Evolutionary conservation across 2,888 invertebrate species (phyloP).

Genomic region (Sialis fuliginosa): DNA sequence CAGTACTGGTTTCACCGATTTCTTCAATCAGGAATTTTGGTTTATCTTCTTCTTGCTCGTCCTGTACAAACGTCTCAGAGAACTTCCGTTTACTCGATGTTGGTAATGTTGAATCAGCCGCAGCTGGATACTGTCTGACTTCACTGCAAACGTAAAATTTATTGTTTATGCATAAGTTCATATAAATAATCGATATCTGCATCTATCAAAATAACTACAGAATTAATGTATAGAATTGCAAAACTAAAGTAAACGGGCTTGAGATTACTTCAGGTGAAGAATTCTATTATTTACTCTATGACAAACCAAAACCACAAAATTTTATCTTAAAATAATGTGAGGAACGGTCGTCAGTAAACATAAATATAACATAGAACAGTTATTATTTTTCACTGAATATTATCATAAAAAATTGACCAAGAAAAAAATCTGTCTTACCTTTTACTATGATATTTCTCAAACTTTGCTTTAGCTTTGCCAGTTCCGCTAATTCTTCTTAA

Average conservation of each 20-base stretch:
- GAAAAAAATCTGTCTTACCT: conserved; percentile 27
- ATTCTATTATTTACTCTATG: conserved; percentile 3
- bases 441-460: conserved; percentile 82
- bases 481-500: conserved; percentile 69
- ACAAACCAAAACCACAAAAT: conserved; percentile 2
- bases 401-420: not conserved
- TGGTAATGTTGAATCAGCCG: conserved; percentile 66
- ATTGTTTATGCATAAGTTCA: conserved; percentile 4
- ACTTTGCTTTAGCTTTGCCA: conserved; percentile 73
- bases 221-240: conserved; percentile 15
- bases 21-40: conserved; percentile 13
- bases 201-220: not conserved
- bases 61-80: conserved; percentile 26
- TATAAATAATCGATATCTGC: conserved; percentile 3
- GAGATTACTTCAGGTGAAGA: conserved; percentile 1
- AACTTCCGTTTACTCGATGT: conserved; percentile 38
- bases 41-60: conserved; percentile 16
- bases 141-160: conserved; percentile 34
- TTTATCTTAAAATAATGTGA: not conserved
- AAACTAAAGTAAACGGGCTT: conserved; percentile 2
- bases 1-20: conserved; percentile 12
- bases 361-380: not conserved
- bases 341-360: conserved; percentile 1
- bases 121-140: conserved; percentile 59
- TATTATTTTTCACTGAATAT: not conserved